Conservation (phyloP, 53 echinoderm and acorn worm species). For the Paracentrotus lividus region DNA sequence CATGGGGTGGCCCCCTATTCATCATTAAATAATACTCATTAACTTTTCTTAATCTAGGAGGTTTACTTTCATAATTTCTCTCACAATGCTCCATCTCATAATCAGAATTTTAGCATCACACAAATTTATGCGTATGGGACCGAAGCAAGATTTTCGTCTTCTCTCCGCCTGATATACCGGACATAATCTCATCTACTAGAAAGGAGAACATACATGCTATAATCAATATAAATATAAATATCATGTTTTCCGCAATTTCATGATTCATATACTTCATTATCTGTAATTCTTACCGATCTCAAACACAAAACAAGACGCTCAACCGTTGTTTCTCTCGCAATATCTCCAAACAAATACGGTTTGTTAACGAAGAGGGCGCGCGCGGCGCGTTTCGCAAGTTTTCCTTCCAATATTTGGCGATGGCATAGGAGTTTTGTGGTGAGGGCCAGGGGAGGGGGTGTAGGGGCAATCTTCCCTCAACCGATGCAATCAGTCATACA, state of each 20-base stretch:
- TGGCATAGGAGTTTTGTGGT: too few species aligned
- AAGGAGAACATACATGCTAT: background rate
- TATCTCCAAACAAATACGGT: background rate
- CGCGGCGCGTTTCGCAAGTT: too few species aligned
- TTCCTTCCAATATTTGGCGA: too few species aligned
- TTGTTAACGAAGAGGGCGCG: background rate
- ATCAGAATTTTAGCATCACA: background rate
- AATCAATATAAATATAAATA: background rate
- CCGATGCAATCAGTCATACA: too few species aligned
- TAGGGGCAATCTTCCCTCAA: too few species aligned
- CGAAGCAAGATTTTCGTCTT: background rate
- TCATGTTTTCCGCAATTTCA: background rate
- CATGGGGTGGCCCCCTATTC: too few species aligned
- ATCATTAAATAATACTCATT: too few species aligned
- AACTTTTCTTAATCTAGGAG: too few species aligned
- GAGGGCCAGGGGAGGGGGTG: too few species aligned
- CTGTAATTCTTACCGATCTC: background rate
- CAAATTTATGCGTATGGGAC: background rate
- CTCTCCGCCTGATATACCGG: background rate
- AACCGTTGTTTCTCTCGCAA: background rate
- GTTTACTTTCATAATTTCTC: too few species aligned
- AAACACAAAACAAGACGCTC: background rate
- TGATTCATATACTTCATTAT: background rate
- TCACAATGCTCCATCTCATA: too few species aligned
- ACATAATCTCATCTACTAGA: background rate